These are phyloP conservation scores for Ennomos fuscantarius DNA, from an alignment of 2,888 invertebrate genomes.

Conservation along the genomic window DNA sequence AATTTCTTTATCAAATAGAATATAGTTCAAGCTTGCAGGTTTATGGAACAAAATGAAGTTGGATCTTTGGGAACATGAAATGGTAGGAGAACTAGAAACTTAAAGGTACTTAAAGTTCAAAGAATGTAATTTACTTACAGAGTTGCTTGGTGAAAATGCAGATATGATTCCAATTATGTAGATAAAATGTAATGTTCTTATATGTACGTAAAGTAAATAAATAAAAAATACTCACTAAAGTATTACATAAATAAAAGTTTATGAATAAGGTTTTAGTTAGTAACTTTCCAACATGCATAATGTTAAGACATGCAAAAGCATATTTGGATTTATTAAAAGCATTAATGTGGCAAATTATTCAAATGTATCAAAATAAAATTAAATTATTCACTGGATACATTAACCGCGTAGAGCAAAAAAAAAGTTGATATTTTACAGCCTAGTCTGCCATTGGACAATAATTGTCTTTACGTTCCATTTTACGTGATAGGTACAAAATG, in stretches of 20 bases:
- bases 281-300: slow-evolving; percentile 2
- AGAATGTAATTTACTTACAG: slow-evolving; percentile 18
- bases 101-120: slow-evolving; percentile 5
- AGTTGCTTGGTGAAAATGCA: slow-evolving; percentile 16
- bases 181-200: slow-evolving; percentile 11
- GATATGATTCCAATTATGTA: slow-evolving; percentile 25
- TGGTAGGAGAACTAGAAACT: no score
- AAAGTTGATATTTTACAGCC: no score
- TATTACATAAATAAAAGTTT: no score
- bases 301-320: slow-evolving; percentile 30
- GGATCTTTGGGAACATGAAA: slow-evolving; percentile 12
- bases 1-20: background rate
- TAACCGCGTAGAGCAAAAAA: no score
- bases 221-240: no score
- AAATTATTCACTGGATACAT: background rate
- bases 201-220: slow-evolving; percentile 16
- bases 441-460: background rate
- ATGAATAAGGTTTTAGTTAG: slow-evolving; percentile 12
- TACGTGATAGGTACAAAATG: slow-evolving; percentile 3
- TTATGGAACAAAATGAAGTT: slow-evolving; percentile 6
- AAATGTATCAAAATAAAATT: background rate
- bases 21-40: slow-evolving; percentile 6
- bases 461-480: slow-evolving; percentile 9
- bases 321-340: slow-evolving; percentile 13
- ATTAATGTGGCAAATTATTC: slow-evolving; percentile 5